Base-by-base conservation (phyloP, 2,888 invertebrate genomes). In the Drosophila rellima region DNA sequence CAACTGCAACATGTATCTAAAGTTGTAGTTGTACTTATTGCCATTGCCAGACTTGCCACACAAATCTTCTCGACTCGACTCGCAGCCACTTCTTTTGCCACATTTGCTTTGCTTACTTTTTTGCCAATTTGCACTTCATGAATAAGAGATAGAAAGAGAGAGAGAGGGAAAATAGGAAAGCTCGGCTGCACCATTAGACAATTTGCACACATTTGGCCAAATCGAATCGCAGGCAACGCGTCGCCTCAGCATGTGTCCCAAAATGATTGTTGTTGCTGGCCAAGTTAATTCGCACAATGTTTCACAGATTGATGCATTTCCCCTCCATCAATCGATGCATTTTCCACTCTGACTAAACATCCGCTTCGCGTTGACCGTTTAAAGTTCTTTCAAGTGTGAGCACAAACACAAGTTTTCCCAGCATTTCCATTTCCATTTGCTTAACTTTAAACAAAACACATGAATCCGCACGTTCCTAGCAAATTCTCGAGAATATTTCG, bases 101-200 rank as follows among this genome's bases (percentile, higher is more conserved):
- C 44, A 51, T 63, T 67, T 64, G 61, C 60, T 64, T 63, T 70
- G 52, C 62, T 72, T 78, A 61, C 68, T 54, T 68, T 82, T 68
- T 73, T 78, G 78, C 78, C 83, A 83, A 87, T 83, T 83, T 83
- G 85, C 83, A 83, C 88, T 83, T 82, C 88, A 83, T 83, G 83
- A 83, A 83, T 87, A 87, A 77, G 20, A n/a, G 11, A 5, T 13
- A 40, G 35, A 29, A 20, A 15, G 8, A 8, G 11, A 39, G 35
- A 13, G 6, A 29, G 35, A n/a, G 13, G 13, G 20, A 11, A 11
- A 5, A 8, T 48, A 18, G 39, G 37, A 44, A 33, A 40, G 31
- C 51, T 51, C 56, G 64, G 74, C 78, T 87, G 87, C 68, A 63
- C 78, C 83, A 87, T 83, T 83, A 83, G 88, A 84, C 83, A 82